Base-by-base conservation (phyloP, 2,113 vertebrate species). In the Odocoileus virginianus region DNA sequence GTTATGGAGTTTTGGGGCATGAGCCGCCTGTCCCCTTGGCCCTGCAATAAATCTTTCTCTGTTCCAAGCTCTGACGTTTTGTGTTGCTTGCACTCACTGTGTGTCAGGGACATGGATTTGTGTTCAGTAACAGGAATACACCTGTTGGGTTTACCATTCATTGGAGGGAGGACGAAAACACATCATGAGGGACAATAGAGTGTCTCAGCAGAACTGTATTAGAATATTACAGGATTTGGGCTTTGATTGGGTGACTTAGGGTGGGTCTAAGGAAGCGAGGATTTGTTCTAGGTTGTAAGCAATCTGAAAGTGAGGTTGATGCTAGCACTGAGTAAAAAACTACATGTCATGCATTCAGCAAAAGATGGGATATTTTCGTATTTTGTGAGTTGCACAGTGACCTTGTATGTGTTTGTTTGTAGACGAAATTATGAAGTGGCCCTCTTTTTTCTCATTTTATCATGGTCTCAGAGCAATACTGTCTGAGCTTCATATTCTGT, bases 361-460 rank as follows among this genome's bases (percentile, higher is more conserved):
- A 78, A 45, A 52, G 30, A 60, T 8, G 61, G 30, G 2, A 13
- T 45, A 60, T 28, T 74, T 52, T 76, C 30, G 40, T 17, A 27
- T 58, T 88, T 87, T 86, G n/a, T 83, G 79, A 57, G 14, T 85
- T 78, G 28, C 43, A 82, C 17, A 40, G 33, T 85, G 58, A 81
- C 30, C 82, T 96, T 85, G 81, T 67, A 55, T 71, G 7, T 89
- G 6, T 67, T 47, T 40, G 23, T 30, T 76, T 93, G 94, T 79
- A 89, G 93, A 84, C 25, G 50, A 84, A 71, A 92, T 92, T 79
- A 79, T 55, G 17, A 94, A 83, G 84, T 40, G 23, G 58, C 15
- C 54, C 83, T 94, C 45, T 89, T 89, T 97, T 71, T 17, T 92
- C 61, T 96, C 45, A 74, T 76, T 95, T 84, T 90, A 67, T 81